Evolutionary conservation across 2,888 invertebrate species (phyloP).

Genomic region (Tipula lateralis): DNA sequence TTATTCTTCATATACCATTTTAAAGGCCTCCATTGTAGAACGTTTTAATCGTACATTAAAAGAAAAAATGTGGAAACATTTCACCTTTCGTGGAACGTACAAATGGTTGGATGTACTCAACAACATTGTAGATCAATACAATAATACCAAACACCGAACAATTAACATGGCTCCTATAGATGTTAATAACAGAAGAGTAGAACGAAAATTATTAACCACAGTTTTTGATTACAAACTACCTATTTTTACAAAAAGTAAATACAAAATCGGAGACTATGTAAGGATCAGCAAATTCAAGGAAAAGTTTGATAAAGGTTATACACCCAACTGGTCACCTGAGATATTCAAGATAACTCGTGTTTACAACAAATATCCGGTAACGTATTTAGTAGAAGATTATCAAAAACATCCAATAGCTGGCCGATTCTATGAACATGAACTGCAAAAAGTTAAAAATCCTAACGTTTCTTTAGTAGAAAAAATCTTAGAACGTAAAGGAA

Average conservation of each 20-base stretch:
- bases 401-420: constrained; percentile 30
- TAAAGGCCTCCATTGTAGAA: constrained; percentile 20
- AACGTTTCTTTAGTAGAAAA: too few relatives aligned
- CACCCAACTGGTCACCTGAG: constrained; percentile 42
- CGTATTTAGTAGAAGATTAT: constrained; percentile 40
- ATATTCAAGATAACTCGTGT: constrained; percentile 40
- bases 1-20: neutral
- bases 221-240: too few relatives aligned
- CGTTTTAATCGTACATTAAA: constrained; percentile 33
- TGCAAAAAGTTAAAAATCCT: constrained; percentile 37
- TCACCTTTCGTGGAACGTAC: constrained; percentile 30
- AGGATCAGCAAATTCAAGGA: too few relatives aligned
- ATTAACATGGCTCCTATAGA: constrained; percentile 40
- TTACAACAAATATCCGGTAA: constrained; percentile 36
- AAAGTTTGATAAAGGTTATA: too few relatives aligned
- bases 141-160: constrained; percentile 41
- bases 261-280: too few relatives aligned
- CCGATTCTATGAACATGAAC: constrained; percentile 39
- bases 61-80: constrained; percentile 36
- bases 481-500: too few relatives aligned
- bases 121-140: too few relatives aligned
- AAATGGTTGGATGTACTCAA: too few relatives aligned
- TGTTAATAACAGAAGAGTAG: constrained; percentile 40
- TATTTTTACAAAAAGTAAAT: too few relatives aligned
- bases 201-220: too few relatives aligned